phyloP scores from a whole-genome alignment of 2,797 vertebrate species.

The Cossypha polioptera region DNA sequence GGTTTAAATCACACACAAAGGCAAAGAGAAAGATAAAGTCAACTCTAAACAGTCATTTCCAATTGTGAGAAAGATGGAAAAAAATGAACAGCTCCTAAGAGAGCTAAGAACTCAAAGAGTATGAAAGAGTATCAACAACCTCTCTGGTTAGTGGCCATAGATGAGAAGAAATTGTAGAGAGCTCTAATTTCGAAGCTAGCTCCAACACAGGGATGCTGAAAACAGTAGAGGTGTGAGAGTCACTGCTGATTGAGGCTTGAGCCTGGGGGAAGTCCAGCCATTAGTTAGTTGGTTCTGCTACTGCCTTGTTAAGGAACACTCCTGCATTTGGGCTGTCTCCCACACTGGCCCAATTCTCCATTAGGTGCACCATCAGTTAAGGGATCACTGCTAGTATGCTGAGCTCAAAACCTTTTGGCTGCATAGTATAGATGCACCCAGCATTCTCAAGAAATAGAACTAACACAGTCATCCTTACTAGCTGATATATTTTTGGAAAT shows the following conservation, averaged over 20 bases:
- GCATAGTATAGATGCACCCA: accelerated
- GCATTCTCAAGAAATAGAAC: not conserved
- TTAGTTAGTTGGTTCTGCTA: not conserved
- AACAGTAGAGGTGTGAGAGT: not conserved
- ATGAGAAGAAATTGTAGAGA: not conserved
- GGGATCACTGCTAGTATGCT: accelerated
- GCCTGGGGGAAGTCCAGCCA: not conserved
- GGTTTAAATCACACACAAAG: not conserved
- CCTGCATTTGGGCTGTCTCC: not conserved
- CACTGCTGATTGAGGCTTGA: not conserved
- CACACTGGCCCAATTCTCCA: accelerated
- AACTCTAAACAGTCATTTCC: not conserved
- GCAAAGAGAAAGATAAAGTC: not conserved
- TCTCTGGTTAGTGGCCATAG: not conserved
- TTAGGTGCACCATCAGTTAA: not conserved
- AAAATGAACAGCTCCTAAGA: not conserved
- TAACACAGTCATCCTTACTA: not conserved
- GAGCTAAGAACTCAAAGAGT: not conserved
- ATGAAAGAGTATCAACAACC: not conserved
- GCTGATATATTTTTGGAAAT: not conserved
- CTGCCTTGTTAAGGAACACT: not conserved
- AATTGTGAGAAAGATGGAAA: not conserved
- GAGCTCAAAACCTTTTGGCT: not conserved
- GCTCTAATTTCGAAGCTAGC: not conserved
- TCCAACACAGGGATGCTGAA: not conserved